Conservation (phyloP, 1,140 invertebrate genomes). For the Listronotus oregonensis region DNA sequence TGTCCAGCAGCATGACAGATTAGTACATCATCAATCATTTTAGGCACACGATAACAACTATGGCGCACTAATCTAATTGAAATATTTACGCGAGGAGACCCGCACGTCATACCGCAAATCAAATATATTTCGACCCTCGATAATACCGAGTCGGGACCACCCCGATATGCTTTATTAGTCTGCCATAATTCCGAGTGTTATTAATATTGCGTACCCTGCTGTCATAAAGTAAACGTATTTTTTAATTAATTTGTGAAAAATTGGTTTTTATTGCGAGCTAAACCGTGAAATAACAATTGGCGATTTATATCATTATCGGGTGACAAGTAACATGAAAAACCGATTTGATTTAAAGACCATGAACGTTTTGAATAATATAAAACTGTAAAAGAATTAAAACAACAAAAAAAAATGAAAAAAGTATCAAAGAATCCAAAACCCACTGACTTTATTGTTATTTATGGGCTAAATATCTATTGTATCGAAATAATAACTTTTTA, state of each 20-base stretch:
- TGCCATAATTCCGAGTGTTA: conserved; percentile 21
- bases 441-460: too few species aligned
- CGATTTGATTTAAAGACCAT: too few species aligned
- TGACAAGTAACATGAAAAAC: too few species aligned
- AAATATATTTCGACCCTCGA: conserved; percentile 39
- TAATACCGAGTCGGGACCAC: conserved; percentile 6
- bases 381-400: too few species aligned
- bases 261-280: too few species aligned
- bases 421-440: too few species aligned
- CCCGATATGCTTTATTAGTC: conserved; percentile 27
- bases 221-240: not conserved
- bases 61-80: conserved; percentile 50
- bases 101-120: conserved; percentile 34
- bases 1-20: conserved; percentile 54
- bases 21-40: conserved; percentile 56
- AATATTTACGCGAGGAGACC: conserved; percentile 45
- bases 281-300: too few species aligned
- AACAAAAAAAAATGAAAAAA: too few species aligned
- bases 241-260: conserved; percentile 13
- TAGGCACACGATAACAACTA: conserved; percentile 42
- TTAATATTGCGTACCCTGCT: conserved; percentile 10
- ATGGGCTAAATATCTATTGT: too few species aligned
- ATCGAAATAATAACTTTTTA: too few species aligned
- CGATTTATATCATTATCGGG: too few species aligned
- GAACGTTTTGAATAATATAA: too few species aligned